These are phyloP conservation scores for Babylonia areolata DNA, from an alignment of 1,140 invertebrate species.

Conservation along the genomic window DNA sequence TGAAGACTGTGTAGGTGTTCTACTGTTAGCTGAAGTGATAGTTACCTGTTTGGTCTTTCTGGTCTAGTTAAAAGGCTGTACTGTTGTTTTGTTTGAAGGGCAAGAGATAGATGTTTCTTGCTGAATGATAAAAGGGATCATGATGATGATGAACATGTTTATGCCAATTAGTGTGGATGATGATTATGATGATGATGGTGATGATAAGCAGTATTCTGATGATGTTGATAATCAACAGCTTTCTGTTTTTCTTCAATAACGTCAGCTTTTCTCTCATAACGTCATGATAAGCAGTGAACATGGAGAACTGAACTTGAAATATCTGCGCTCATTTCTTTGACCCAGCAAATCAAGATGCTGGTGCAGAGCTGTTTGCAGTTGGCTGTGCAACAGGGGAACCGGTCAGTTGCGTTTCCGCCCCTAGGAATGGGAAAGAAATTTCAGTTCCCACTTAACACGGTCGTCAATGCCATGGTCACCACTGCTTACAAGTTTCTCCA, in stretches of 20 bases:
- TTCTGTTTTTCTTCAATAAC: too few species aligned
- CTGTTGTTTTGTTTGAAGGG: too few species aligned
- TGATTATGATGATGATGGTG: background rate
- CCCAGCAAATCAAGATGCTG: constrained; percentile 12
- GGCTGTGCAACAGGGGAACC: constrained; percentile 18
- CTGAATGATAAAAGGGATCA: too few species aligned
- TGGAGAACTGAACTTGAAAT: background rate
- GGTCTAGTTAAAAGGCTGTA: too few species aligned
- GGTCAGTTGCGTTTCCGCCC: constrained; percentile 11
- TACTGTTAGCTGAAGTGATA: too few species aligned
- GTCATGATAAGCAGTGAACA: background rate
- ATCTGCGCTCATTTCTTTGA: background rate
- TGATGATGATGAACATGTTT: background rate
- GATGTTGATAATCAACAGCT: too few species aligned
- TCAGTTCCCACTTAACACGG: background rate
- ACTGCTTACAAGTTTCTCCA: constrained; percentile 9
- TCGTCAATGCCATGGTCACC: constrained; percentile 11
- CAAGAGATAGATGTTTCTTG: too few species aligned
- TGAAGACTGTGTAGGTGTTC: too few species aligned
- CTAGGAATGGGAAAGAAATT: constrained; percentile 23
- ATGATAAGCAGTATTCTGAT: background rate
- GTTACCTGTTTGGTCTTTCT: too few species aligned
- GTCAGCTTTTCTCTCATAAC: too few species aligned
- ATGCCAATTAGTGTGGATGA: background rate
- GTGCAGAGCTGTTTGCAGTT: constrained; percentile 15